A percentile compares a stretch with the other conserved stretches of the same genome.
Conservation (phyloP, 1,140 invertebrate species). For the Cydia amplana region DNA sequence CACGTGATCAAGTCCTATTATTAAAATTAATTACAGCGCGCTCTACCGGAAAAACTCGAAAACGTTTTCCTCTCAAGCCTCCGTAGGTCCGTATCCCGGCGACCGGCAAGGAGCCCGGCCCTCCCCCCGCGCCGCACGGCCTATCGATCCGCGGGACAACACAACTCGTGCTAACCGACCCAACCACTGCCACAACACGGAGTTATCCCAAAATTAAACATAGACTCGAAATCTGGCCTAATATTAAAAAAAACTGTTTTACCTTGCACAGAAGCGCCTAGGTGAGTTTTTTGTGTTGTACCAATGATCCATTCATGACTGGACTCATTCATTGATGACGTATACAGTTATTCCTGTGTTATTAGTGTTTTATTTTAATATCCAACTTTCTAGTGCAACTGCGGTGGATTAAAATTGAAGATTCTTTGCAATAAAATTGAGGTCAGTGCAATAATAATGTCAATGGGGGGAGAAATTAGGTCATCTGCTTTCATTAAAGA, state of each 20-base stretch:
- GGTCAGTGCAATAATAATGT: constrained; percentile 34
- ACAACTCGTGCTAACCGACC: constrained; percentile 67
- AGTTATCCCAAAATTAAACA: constrained; percentile 45
- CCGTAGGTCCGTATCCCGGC: constrained; percentile 45
- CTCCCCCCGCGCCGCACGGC: constrained; percentile 41
- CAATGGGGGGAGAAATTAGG: constrained; percentile 54
- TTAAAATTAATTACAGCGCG: constrained; percentile 38
- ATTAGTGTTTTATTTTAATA: constrained; percentile 25
- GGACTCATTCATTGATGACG: constrained; percentile 55
- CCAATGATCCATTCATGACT: constrained; percentile 43
- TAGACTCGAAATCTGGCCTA: constrained; percentile 44
- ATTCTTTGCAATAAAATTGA: constrained; percentile 7
- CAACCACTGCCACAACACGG: constrained; percentile 59
- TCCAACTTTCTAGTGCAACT: constrained; percentile 19
- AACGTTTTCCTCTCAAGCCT: constrained; percentile 51
- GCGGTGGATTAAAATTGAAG: constrained; percentile 30
- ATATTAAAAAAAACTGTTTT: constrained; percentile 32
- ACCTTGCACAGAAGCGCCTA: constrained; percentile 27
- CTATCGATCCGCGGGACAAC: constrained; percentile 64
- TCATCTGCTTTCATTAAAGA: constrained; percentile 36
- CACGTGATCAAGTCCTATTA: too few relatives aligned
- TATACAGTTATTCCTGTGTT: constrained; percentile 43
- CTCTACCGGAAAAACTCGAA: constrained; percentile 47
- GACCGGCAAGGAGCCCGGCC: constrained; percentile 57
- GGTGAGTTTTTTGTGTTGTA: constrained; percentile 50